Percentiles rank a stretch among this genome's conserved stretches.
phyloP scores from a whole-genome alignment of 2,113 vertebrate species.

The sheep (Ovis aries) region DNA sequence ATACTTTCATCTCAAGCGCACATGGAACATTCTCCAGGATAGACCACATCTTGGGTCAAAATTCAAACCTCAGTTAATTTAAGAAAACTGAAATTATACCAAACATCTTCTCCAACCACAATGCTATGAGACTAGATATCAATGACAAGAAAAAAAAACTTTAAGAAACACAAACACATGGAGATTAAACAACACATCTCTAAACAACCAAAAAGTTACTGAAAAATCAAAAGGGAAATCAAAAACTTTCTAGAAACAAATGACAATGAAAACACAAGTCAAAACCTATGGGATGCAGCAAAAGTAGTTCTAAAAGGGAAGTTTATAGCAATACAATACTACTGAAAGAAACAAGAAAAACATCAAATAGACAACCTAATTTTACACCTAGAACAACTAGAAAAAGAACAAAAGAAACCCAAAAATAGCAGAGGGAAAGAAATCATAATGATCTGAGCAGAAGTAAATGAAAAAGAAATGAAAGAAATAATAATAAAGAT shows the following conservation, averaged over 20 bases:
- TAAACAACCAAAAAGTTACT: not conserved
- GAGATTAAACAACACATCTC: not conserved
- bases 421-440: not conserved
- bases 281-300: not conserved
- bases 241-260: not conserved
- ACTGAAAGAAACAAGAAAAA: not conserved
- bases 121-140: not conserved
- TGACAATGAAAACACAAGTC: not conserved
- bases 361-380: not conserved
- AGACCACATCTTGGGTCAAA: not conserved
- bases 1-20: not conserved
- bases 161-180: not conserved
- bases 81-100: not conserved
- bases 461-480: not conserved
- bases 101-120: not conserved
- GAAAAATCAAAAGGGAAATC: not conserved
- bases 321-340: not conserved
- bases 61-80: not conserved
- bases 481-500: not conserved
- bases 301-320: not conserved
- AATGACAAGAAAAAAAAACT: not conserved
- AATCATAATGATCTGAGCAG: not conserved
- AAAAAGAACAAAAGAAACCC: not conserved
- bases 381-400: not conserved
- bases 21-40: not conserved